Evolutionary conservation across 2,113 vertebrate genomes (phyloP).

Genomic region (Psephotus haematonotus): DNA sequence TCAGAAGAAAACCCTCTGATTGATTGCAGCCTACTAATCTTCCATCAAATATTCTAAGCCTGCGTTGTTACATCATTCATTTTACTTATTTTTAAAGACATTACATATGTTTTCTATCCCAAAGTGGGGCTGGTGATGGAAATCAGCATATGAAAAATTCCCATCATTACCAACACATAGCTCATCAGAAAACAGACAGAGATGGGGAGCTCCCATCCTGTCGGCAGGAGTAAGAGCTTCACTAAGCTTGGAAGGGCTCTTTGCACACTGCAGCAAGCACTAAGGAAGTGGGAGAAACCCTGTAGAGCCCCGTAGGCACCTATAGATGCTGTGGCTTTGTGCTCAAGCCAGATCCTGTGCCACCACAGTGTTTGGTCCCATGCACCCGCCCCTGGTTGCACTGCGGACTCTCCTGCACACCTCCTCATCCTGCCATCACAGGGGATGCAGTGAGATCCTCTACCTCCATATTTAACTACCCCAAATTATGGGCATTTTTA

Average conservation of each 20-base stretch:
- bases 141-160: not conserved
- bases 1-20: slow-evolving; percentile 20
- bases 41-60: slow-evolving; percentile 2
- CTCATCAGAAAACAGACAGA: not conserved
- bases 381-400: not conserved
- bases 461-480: not conserved
- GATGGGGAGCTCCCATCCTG: not conserved
- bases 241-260: not conserved
- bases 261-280: not conserved
- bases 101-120: slow-evolving; percentile 10
- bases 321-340: not conserved
- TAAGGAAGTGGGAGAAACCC: not conserved
- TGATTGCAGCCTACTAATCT: slow-evolving; percentile 28
- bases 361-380: not conserved
- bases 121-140: not conserved
- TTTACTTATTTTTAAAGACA: slow-evolving; percentile 20
- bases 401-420: not conserved
- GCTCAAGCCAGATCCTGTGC: not conserved
- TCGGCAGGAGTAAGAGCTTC: not conserved
- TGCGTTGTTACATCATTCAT: not conserved
- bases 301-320: not conserved
- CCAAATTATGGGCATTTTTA: slow-evolving; percentile 26
- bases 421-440: not conserved
- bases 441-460: not conserved
- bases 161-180: not conserved